Evolutionary conservation across 2,797 vertebrate genomes (phyloP), one percentile per base, ranked within the genome.

Genomic region (Rhinella marina): DNA sequence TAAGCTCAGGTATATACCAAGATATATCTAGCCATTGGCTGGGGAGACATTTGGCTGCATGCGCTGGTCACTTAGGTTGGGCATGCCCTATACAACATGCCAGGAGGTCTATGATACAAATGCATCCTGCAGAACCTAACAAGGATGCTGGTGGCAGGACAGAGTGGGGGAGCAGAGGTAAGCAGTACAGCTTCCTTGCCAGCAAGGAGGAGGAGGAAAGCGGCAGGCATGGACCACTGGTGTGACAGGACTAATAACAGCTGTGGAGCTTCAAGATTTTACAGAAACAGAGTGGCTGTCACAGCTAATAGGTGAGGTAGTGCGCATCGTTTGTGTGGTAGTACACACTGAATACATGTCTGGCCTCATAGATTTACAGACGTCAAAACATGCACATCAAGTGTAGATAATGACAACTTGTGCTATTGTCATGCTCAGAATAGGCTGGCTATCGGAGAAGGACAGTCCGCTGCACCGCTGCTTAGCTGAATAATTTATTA

Each of bases 401-500:
- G 9, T 14, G 29, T 64, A 80, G 12, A 81, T 48, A 81, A 62
- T 81, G 10, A n/a, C 21, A 17, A 64, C 61, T 50, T 48, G 0
- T n/a, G 16, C 14, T 54, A 59, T 19, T 79, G 54, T 59, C 21
- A 11, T 14, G 21, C 41, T 75, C 41, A 52, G 72, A 75, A 50
- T 50, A 75, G 29, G 10, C 79, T 64, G 11, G 4, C 3, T 81
- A 62, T 79, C 13, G 11, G 32, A 81, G 23, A 25, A 64, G 72
- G 73, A 59, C 52, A 25, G 61, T 68, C 48, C 80, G 27, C 1
- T 7, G 21, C 62, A 10, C 56, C 21, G 54, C 32, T 76, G 66
- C 32, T 76, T 4, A 62, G 13, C 23, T 82, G 13, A 29, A 61
- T 87, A 70, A 59, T 80, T 81, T 52, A 75, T 82, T 82, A 73